phyloP scores from a whole-genome alignment of 2,113 vertebrate genomes.

The Ivindomyrus marchei region DNA sequence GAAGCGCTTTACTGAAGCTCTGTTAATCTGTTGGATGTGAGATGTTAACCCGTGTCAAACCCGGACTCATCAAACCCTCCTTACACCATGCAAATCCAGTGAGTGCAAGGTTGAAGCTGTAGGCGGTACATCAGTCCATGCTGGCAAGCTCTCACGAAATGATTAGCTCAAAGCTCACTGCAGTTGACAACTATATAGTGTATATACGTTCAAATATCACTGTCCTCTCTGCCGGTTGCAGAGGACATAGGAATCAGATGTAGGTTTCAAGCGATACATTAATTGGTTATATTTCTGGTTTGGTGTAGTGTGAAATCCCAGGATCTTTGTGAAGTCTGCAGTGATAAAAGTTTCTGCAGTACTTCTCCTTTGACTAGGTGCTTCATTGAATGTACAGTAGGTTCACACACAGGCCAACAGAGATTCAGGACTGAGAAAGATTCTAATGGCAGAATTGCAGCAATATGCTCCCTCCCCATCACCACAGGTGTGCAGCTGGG shows the following conservation, averaged over 20 bases:
- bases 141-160: neutral
- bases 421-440: neutral
- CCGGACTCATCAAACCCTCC: neutral
- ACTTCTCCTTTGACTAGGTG: neutral
- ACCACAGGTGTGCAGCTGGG: neutral
- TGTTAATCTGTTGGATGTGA: constrained; percentile 47
- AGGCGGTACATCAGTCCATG: neutral
- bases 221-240: neutral
- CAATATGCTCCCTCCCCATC: neutral
- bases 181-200: neutral
- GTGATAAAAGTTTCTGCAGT: neutral
- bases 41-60: constrained; percentile 37
- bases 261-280: neutral
- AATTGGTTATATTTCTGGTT: neutral
- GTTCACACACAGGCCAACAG: neutral
- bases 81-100: constrained; percentile 26
- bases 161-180: constrained; percentile 8
- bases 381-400: neutral
- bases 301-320: neutral
- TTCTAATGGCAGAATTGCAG: neutral
- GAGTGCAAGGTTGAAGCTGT: constrained; percentile 25
- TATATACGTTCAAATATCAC: neutral
- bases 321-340: neutral
- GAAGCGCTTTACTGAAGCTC: constrained; percentile 16
- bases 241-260: neutral